phyloP scores from a whole-genome alignment of 2,888 invertebrate genomes.

The Cremastinae sp. region DNA sequence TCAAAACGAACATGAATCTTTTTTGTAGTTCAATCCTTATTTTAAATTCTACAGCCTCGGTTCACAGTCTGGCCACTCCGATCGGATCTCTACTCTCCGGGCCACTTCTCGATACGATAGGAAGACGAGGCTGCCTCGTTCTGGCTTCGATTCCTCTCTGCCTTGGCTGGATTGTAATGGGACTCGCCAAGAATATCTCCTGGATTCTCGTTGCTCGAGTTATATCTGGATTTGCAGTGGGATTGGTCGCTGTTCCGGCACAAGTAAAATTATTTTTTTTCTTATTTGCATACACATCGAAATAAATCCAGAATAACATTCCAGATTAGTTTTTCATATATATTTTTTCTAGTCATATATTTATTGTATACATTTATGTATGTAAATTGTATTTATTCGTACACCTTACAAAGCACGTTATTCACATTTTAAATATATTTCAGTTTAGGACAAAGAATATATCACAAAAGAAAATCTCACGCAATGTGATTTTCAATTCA shows the following conservation, averaged over 20 bases:
- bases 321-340: too few species aligned
- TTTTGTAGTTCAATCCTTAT: constrained; percentile 3
- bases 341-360: too few species aligned
- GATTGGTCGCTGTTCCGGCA: constrained; percentile 87
- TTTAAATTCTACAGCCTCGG: constrained; percentile 83
- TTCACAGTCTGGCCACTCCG: constrained; percentile 90
- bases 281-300: too few species aligned
- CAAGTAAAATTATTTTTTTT: constrained; percentile 82
- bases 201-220: constrained; percentile 85
- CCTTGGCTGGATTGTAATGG: constrained; percentile 87
- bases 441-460: too few species aligned
- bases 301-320: too few species aligned
- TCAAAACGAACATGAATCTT: too few species aligned
- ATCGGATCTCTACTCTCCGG: constrained; percentile 88
- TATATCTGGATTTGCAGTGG: constrained; percentile 87
- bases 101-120: constrained; percentile 86
- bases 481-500: too few species aligned
- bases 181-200: constrained; percentile 81
- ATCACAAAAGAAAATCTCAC: too few species aligned
- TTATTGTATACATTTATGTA: too few species aligned
- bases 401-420: too few species aligned
- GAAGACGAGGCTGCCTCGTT: constrained; percentile 85
- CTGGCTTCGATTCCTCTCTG: constrained; percentile 85
- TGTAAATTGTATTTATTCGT: too few species aligned
- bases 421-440: too few species aligned